Base-by-base conservation (phyloP, 1,140 invertebrate genomes). In the Popillia japonica region DNA sequence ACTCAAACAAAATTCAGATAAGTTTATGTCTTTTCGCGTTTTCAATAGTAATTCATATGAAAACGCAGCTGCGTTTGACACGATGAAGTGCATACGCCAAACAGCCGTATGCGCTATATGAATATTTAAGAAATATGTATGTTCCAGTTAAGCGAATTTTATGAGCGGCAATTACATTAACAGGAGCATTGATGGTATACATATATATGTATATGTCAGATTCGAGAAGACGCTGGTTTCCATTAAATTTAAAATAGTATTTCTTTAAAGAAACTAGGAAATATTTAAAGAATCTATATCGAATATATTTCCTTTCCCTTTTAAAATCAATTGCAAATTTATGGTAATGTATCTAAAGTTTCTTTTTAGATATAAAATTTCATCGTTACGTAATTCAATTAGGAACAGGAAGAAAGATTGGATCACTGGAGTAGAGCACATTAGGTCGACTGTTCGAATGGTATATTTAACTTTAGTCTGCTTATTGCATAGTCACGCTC, bases 391-490 rank as follows among this genome's bases (percentile, higher is more conserved):
- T 34, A 68, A 68, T 27, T 20, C 61, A 68, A 68, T 68, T 68
- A 68, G 61, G 61, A 68, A 68, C 61, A 68, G 61, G 61, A 68
- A 68, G 61, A 68, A 7, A 34, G 61, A 68, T 22, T 68, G 61
- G 61, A 68, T 68, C 61, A 68, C 22, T 68, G 61, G 61, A 68
- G 61, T 68, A 68, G 44, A 48, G 61, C 61, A 68, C 61, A 68
- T 20, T 22, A 68, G 22, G 22, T 68, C 61, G 27, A 27, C 22
- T 68, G 27, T 68, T 68, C 22, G 11, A 14, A 68, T 27, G 61
- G 61, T 27, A 68, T 10, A 17, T 68, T 9, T 27, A 68, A 68
- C 10, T 68, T 55, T 55, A 17, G 7, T 34, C 61, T 68, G 27
- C 27, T 68, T 68, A 34, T 23, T 68, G 61, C 22, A 10, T 10